Conservation (phyloP, 2,888 invertebrate genomes). For the Euclidia mi region DNA sequence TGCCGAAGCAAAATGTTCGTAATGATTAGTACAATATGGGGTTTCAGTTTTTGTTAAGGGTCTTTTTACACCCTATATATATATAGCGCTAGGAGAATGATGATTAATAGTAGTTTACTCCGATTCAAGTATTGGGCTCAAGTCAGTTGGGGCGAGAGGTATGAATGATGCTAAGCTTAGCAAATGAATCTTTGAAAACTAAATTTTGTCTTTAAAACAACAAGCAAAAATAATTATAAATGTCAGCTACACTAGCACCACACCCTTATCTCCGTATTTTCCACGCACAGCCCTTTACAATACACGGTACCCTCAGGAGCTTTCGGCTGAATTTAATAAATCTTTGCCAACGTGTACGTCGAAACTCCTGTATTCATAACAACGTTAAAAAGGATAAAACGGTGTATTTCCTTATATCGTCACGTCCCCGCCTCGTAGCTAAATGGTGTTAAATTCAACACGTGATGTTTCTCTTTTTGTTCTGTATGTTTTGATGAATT, state of each 20-base stretch:
- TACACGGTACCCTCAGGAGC: constrained; percentile 47
- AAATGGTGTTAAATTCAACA: constrained; percentile 59
- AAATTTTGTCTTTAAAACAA: no score
- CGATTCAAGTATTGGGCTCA: no score
- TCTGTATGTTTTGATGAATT: constrained; percentile 41
- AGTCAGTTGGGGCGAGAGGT: no score
- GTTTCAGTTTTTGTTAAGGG: no score
- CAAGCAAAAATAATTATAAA: no score
- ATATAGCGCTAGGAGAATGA: no score
- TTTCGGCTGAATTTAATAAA: constrained; percentile 76
- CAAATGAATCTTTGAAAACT: no score
- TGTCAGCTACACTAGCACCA: background rate
- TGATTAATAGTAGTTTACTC: no score
- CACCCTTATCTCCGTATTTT: constrained; percentile 7
- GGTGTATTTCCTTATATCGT: constrained; percentile 65
- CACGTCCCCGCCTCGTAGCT: constrained; percentile 47
- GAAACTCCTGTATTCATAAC: constrained; percentile 73
- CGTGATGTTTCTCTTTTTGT: constrained; percentile 48
- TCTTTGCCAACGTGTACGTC: constrained; percentile 65
- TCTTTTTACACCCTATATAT: no score
- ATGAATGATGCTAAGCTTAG: no score
- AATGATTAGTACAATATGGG: no score
- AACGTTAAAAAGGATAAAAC: constrained; percentile 68
- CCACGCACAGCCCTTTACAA: constrained; percentile 53
- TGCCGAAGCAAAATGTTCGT: no score